Base-by-base conservation (phyloP, 53 echinoderm and acorn worm species). In the Crossaster papposus region DNA sequence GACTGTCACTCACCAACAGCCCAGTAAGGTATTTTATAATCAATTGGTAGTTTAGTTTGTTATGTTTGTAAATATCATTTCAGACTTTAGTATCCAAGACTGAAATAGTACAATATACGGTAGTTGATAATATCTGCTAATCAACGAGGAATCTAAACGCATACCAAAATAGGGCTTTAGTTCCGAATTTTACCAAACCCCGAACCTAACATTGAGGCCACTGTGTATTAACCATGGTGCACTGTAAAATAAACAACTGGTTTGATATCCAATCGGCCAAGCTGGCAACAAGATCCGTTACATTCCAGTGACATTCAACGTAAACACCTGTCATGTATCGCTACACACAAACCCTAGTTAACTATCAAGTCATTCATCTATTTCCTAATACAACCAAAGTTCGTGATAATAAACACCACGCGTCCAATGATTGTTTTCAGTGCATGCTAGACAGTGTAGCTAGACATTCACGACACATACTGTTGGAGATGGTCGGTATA, bases 241-340 rank as follows among this genome's bases (percentile, higher is more conserved):
- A 18, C 68, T 68, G 68, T 44, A 68, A 68, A 68, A 68, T 68
- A 68, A 68, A 68, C 68, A 68, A 68, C 68, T 28, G 3, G 68
- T 28, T 26, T 24, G 28, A 68, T 26, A 26, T 68, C 68, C 68
- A 26, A 24, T 11, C 17, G 7, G 68, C 26, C n/a, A 68, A 1
- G 17, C 24, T 68, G 9, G 26, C 24, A 26, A 28, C 26, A 10
- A 26, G 68, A 18, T 11, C 28, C 26, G n/a, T n/a, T n/a, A 23
- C 68, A 68, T 68, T 68, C 68, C 28, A 28, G 20, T 24, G 28
- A 68, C 68, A 68, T 68, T 68, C 24, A 68, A 68, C 28, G 22
- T 68, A 68, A 68, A 68, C 68, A 68, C 24, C n/a, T 18, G 68
- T 68, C 28, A 26, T 68, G 68, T 68, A 26, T 28, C 22, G 68